Conservation (phyloP, 2,797 vertebrate species). For the Octomys mimax region DNA sequence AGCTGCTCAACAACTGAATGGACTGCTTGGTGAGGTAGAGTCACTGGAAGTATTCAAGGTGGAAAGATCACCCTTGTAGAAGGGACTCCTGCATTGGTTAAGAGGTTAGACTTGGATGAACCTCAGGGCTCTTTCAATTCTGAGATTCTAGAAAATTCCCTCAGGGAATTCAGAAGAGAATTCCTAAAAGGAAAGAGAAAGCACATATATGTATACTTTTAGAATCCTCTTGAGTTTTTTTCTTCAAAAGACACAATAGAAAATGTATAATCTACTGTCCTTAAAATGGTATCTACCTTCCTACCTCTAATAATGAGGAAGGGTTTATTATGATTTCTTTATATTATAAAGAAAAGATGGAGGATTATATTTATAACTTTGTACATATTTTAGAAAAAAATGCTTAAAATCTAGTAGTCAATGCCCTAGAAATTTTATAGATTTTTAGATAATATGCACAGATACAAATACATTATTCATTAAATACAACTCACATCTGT, state of each 20-base stretch:
- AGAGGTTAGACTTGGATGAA: slow-evolving; percentile 81
- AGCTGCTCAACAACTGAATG: slow-evolving; percentile 76
- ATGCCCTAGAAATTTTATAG: slow-evolving; percentile 84
- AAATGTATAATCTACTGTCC: slow-evolving; percentile 75
- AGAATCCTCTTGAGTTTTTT: slow-evolving; percentile 80
- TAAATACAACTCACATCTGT: slow-evolving; percentile 92
- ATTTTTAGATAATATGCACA: slow-evolving; percentile 85
- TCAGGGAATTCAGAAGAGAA: slow-evolving; percentile 85
- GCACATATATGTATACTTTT: slow-evolving; percentile 81
- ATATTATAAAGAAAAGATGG: slow-evolving; percentile 83
- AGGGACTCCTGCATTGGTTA: slow-evolving; percentile 77
- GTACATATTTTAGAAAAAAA: slow-evolving; percentile 84
- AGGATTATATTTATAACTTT: slow-evolving; percentile 80
- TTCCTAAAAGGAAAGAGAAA: slow-evolving; percentile 84
- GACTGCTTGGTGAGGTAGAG: slow-evolving; percentile 82
- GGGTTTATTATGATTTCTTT: slow-evolving; percentile 74
- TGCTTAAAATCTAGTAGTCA: slow-evolving; percentile 85
- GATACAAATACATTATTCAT: slow-evolving; percentile 90
- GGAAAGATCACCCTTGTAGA: slow-evolving; percentile 78
- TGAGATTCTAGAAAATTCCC: slow-evolving; percentile 84
- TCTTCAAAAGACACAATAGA: slow-evolving; percentile 83
- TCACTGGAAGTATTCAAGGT: slow-evolving; percentile 79
- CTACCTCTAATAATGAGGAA: slow-evolving; percentile 74
- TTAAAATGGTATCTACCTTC: slow-evolving; percentile 82
- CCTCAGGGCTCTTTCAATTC: slow-evolving; percentile 83